These are phyloP conservation scores for Gadopsis bispinosus DNA, from an alignment of 2,797 vertebrate species.

Conservation along the genomic window DNA sequence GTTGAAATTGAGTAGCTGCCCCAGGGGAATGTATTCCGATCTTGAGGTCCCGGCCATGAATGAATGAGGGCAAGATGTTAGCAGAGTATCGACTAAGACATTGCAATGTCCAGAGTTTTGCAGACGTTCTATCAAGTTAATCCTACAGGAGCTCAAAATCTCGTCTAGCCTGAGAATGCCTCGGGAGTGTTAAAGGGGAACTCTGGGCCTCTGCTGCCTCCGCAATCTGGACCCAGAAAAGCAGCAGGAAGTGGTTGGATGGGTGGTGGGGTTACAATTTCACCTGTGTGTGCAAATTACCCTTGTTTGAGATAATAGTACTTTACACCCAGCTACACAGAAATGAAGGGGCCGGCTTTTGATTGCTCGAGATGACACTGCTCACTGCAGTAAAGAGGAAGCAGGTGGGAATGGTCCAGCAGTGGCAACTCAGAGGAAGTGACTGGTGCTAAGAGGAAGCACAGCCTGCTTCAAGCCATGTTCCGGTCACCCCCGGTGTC, in stretches of 20 bases:
- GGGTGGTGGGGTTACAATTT: neutral
- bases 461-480: conserved; percentile 32
- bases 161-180: neutral
- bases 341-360: neutral
- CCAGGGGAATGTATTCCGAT: neutral
- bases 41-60: neutral
- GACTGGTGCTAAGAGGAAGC: conserved; percentile 35
- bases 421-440: conserved; percentile 42
- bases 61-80: too few species aligned
- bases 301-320: neutral
- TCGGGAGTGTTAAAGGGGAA: neutral
- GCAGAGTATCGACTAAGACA: neutral
- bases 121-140: neutral
- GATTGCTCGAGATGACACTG: conserved; percentile 9
- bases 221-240: neutral
- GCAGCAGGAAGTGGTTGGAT: neutral
- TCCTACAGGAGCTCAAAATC: neutral
- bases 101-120: neutral
- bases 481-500: conserved; percentile 33
- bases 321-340: neutral
- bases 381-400: conserved; percentile 39
- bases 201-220: neutral
- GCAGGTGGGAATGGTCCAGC: conserved; percentile 42
- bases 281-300: neutral
- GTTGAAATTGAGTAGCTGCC: neutral